A percentile compares a stretch with the other conserved stretches of the same genome.
phyloP scores from a whole-genome alignment of 2,797 vertebrate genomes.

The Toxotes lorentzi region DNA sequence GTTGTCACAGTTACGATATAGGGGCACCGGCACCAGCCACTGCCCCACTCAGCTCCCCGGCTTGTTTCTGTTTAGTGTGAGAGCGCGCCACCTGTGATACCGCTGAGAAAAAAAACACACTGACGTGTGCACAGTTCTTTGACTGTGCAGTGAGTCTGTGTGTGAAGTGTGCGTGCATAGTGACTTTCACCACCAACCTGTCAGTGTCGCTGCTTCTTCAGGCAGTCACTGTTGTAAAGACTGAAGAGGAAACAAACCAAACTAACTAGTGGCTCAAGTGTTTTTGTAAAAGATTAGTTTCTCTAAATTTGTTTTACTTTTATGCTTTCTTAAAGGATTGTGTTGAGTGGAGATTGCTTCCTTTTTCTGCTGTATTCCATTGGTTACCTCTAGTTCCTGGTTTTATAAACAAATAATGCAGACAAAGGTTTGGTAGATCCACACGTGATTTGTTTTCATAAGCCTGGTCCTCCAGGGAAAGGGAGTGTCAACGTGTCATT shows the following conservation, averaged over 20 bases:
- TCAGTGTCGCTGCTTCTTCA: conserved; percentile 64
- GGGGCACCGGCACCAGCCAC: conserved; percentile 55
- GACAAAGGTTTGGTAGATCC: conserved; percentile 49
- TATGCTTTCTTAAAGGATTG: conserved; percentile 70
- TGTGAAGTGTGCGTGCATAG: conserved; percentile 40
- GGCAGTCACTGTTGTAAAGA: conserved; percentile 65
- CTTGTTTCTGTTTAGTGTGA: conserved; percentile 47
- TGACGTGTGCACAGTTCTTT: conserved; percentile 55
- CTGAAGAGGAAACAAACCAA: conserved; percentile 73
- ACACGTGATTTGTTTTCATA: conserved; percentile 41
- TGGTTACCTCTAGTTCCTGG: conserved; percentile 44
- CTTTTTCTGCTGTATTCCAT: conserved; percentile 65
- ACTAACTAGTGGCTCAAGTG: conserved; percentile 69
- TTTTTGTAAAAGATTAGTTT: conserved; percentile 78
- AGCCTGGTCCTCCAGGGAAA: conserved; percentile 25
- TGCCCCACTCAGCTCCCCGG: conserved; percentile 52
- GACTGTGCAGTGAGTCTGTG: conserved; percentile 55
- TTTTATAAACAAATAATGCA: conserved; percentile 65
- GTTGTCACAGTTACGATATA: conserved; percentile 56
- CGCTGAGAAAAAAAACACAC: conserved; percentile 68
- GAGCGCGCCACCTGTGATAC: conserved; percentile 61
- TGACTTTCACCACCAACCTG: conserved; percentile 69
- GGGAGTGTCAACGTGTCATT: conserved; percentile 12
- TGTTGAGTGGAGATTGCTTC: conserved; percentile 62
- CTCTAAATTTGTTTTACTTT: conserved; percentile 73